Conservation (phyloP, 2,113 vertebrate species). For the Canis aureus region DNA sequence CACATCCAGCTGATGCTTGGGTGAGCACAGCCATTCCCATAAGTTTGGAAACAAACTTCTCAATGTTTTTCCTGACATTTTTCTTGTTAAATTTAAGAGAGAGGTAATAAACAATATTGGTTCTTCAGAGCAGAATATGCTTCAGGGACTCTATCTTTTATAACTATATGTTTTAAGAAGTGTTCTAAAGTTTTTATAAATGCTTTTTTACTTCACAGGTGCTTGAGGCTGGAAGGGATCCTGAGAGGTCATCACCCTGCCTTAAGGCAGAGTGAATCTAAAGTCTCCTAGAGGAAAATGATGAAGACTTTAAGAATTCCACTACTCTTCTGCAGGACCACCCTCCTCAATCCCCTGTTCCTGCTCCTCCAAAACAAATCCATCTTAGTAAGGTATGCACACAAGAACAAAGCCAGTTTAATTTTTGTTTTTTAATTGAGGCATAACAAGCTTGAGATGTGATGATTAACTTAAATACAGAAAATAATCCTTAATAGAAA, state of each 20-base stretch:
- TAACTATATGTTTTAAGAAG: conserved; percentile 61
- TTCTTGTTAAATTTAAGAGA: conserved; percentile 61
- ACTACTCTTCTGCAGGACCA: neutral
- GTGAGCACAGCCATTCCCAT: neutral
- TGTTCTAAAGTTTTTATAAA: conserved; percentile 53
- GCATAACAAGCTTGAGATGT: neutral
- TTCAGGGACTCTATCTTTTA: conserved; percentile 60
- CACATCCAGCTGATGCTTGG: neutral
- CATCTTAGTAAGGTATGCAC: neutral
- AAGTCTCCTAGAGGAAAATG: conserved; percentile 16
- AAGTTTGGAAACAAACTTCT: conserved; percentile 39
- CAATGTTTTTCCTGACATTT: conserved; percentile 24
- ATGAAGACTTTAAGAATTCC: neutral
- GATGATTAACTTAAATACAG: neutral
- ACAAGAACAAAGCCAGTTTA: neutral
- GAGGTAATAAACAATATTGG: conserved; percentile 57
- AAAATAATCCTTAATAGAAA: neutral
- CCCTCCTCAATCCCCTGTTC: neutral
- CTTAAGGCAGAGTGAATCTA: conserved; percentile 62
- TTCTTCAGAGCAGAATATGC: conserved; percentile 17
- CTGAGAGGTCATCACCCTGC: conserved; percentile 49
- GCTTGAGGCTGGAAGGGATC: conserved; percentile 5
- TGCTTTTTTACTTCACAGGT: conserved; percentile 60
- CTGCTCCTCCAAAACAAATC: neutral
- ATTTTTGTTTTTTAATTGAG: neutral